phyloP scores from a whole-genome alignment of 1,140 invertebrate species.

The Bursaphelenchus mucronatus region DNA sequence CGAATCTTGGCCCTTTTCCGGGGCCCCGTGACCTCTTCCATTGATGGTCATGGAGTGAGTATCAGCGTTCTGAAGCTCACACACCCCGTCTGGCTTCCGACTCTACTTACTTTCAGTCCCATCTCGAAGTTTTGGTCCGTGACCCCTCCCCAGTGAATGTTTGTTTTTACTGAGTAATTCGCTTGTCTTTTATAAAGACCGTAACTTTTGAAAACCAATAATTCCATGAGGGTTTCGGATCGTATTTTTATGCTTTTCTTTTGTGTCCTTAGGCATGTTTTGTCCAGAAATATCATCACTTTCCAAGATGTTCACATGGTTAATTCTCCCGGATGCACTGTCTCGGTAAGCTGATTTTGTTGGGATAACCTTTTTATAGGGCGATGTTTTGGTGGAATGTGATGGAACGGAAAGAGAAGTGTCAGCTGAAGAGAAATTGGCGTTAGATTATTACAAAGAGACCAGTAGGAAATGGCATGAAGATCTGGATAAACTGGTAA shows the following conservation, averaged over 20 bases:
- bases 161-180: too few species aligned
- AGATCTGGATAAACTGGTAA: slow-evolving; percentile 8
- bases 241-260: too few species aligned
- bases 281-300: too few species aligned
- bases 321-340: too few species aligned
- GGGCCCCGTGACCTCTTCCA: slow-evolving; percentile 73
- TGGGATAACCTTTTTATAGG: slow-evolving; percentile 7
- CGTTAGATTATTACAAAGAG: slow-evolving; percentile 19
- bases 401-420: slow-evolving; percentile 11
- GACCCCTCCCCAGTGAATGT: neutral
- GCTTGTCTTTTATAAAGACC: too few species aligned
- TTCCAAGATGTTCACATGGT: too few species aligned
- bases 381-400: slow-evolving; percentile 11
- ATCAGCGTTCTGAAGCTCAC: slow-evolving; percentile 68
- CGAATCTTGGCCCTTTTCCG: slow-evolving; percentile 68
- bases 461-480: slow-evolving; percentile 15
- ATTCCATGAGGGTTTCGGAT: too few species aligned
- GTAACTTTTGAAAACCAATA: too few species aligned
- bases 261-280: too few species aligned
- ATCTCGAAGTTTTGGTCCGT: slow-evolving; percentile 8
- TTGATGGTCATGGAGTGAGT: slow-evolving; percentile 76
- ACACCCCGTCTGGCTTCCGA: slow-evolving; percentile 50
- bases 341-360: too few species aligned
- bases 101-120: slow-evolving; percentile 5
- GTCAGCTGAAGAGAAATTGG: slow-evolving; percentile 6